These are phyloP conservation scores for Podotricha telesiphe DNA, from an alignment of 2,888 invertebrate species.

Conservation along the genomic window DNA sequence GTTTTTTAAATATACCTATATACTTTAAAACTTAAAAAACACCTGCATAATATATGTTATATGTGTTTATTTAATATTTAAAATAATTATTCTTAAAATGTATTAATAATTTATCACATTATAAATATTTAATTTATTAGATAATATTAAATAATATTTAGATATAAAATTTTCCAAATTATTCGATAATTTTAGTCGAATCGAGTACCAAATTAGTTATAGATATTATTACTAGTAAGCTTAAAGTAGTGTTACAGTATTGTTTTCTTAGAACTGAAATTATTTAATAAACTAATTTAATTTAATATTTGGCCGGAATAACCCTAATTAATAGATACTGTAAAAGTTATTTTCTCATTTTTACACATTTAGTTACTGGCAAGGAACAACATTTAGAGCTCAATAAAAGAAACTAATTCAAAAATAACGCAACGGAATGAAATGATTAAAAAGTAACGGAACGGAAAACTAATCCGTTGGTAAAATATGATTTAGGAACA, in stretches of 20 bases:
- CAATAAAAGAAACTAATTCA: not conserved
- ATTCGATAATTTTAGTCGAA: constrained; percentile 29
- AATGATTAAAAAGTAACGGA: not conserved
- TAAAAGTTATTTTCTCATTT: constrained; percentile 30
- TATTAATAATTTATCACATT: not conserved
- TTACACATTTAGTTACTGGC: constrained; percentile 32
- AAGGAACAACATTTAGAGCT: constrained; percentile 5
- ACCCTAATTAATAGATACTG: constrained; percentile 63
- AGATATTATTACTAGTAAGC: constrained; percentile 30
- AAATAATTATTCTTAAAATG: not conserved
- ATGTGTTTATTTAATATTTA: no score
- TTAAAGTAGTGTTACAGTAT: constrained; percentile 48
- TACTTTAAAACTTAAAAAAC: no score
- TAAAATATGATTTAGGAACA: not conserved
- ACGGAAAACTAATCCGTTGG: constrained; percentile 1
- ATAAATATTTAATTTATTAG: not conserved
- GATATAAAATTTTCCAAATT: constrained; percentile 4
- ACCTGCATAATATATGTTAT: no score
- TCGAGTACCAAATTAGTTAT: constrained; percentile 40
- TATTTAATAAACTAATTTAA: constrained; percentile 42
- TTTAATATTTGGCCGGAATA: constrained; percentile 53
- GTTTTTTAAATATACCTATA: not conserved
- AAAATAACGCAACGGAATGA: not conserved
- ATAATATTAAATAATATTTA: not conserved
- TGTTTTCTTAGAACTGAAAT: constrained; percentile 50